phyloP scores from a whole-genome alignment of 2,888 invertebrate genomes.

The Napeogenes inachia region DNA sequence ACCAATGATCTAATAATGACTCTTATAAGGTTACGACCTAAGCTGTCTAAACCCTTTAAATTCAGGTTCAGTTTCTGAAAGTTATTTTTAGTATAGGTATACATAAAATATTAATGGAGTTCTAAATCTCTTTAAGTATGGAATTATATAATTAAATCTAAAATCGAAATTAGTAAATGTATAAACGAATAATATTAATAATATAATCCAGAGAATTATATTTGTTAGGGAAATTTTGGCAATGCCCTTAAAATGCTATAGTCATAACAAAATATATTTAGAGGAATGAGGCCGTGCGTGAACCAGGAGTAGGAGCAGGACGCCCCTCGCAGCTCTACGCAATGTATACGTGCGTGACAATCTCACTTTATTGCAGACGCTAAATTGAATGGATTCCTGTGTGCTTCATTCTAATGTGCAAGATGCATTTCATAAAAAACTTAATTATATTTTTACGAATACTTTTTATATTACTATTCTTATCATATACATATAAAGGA shows the following conservation, averaged over 20 bases:
- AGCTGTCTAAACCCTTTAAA: too few species aligned
- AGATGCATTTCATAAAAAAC: slow-evolving; percentile 1
- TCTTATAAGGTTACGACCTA: too few species aligned
- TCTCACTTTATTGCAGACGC: slow-evolving; percentile 68
- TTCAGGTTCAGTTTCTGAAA: too few species aligned
- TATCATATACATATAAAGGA: neutral
- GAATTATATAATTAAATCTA: too few species aligned
- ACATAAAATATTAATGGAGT: too few species aligned
- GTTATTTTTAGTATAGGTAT: too few species aligned
- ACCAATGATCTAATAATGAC: too few species aligned
- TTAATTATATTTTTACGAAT: slow-evolving; percentile 5
- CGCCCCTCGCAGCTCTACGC: slow-evolving; percentile 31
- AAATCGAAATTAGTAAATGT: too few species aligned
- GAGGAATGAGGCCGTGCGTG: slow-evolving; percentile 59
- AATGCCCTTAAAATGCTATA: neutral
- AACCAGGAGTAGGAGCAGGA: slow-evolving; percentile 26
- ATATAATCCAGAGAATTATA: too few species aligned
- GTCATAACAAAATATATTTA: slow-evolving; percentile 49
- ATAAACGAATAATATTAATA: too few species aligned
- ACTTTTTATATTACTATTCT: slow-evolving; percentile 8
- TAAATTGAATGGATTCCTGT: slow-evolving; percentile 56
- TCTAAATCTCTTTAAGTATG: too few species aligned
- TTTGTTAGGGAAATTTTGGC: too few species aligned
- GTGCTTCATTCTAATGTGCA: slow-evolving; percentile 4
- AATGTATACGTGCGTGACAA: slow-evolving; percentile 75